Evolutionary conservation across 1,140 invertebrate genomes (phyloP), one percentile per base, ranked within the genome.

Genomic region (Atta colombica): DNA sequence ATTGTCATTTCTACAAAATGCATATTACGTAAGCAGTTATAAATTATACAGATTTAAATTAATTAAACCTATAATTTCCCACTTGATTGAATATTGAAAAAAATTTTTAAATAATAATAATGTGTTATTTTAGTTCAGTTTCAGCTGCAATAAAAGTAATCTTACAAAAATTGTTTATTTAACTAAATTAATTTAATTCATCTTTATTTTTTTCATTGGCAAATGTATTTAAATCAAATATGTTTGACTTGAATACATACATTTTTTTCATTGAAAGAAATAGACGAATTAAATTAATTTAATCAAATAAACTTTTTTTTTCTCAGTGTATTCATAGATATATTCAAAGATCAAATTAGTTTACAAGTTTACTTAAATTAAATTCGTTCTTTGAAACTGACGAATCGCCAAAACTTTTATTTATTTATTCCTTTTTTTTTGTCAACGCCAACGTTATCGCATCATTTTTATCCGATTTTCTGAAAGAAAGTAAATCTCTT

Each of bases 391-490:
- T 4, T 12, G 1, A 49, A 68, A 1, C 49, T 69, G n/a, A 35
- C n/a, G 0, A 6, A 35, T 16, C 14, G 31, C 21, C n/a, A 1
- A 31, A 68, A 16, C 49, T 55, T 14, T 18, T n/a, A 60, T 60
- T 60, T 10, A 21, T 16, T 8, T 7, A 10, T 68, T 39, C 10
- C 5, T 35, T 39, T 39, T 21, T 63, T 21, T 63, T 16, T n/a
- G 8, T 1, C 51, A 14, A 3, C n/a, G 28, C 25, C 18, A 10
- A 18, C 18, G 10, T 28, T 39, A 61, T 3, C 55, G 45, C 55
- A 69, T 0, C 69, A 51, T 84, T 74, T 74, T 74, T 60, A 61
- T 51, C 21, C 66, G 14, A n/a, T n/a, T 75, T 84, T n/a, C 69
- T 61, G 69, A 75, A 84, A 63, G 69, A 61, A 18, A n/a, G n/a